phyloP scores from a whole-genome alignment of 2,797 vertebrate species.

The Artibeus lituratus region DNA sequence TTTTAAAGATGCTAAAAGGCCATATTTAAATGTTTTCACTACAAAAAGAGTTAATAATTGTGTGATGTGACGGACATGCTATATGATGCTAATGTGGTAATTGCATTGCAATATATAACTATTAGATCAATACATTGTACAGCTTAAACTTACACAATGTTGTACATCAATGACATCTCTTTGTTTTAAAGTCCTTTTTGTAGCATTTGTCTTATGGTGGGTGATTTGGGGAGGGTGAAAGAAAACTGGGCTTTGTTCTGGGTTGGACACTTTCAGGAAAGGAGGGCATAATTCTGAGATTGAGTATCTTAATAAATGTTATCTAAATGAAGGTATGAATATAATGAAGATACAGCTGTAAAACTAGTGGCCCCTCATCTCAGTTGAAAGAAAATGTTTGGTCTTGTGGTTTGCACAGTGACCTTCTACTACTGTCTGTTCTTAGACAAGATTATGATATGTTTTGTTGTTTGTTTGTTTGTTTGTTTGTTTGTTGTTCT shows the following conservation, averaged over 20 bases:
- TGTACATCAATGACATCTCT: not conserved
- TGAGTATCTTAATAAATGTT: not conserved
- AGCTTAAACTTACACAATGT: too few species aligned
- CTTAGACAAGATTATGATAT: not conserved
- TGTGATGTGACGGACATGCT: not conserved
- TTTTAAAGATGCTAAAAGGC: not conserved
- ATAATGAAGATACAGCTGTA: not conserved
- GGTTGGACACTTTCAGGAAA: not conserved
- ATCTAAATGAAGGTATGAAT: not conserved
- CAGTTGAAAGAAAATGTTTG: not conserved
- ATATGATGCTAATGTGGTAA: not conserved
- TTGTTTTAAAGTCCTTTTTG: not conserved
- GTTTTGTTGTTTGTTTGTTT: too few species aligned
- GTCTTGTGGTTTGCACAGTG: not conserved
- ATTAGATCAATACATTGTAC: not conserved
- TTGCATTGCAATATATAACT: not conserved
- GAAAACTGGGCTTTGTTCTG: not conserved
- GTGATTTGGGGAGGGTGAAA: not conserved
- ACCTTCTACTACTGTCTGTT: not conserved
- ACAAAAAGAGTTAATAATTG: not conserved
- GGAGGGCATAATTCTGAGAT: not conserved
- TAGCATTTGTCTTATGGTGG: not conserved
- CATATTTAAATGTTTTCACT: not conserved
- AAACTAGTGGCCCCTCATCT: not conserved
- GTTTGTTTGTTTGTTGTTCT: not conserved